Conservation (phyloP, 35 echinoderm and acorn worm genomes). For the Amphiura filiformis region DNA sequence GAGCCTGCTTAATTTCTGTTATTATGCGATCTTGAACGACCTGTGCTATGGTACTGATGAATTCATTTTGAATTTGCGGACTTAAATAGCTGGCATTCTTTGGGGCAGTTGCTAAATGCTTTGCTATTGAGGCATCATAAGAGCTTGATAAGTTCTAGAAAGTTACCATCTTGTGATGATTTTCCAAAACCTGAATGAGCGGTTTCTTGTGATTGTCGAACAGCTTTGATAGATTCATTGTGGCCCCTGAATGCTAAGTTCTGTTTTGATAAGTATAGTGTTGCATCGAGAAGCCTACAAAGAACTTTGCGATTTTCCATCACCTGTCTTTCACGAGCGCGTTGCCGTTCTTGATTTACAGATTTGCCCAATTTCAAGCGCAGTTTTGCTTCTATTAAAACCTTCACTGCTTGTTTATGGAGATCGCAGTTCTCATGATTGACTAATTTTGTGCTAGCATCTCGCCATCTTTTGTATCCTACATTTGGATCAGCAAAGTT, state of each 20-base stretch:
- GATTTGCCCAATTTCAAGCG: neutral
- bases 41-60: neutral
- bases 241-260: slow-evolving; percentile 27
- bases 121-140: neutral
- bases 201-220: neutral
- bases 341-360: neutral
- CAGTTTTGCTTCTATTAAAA: neutral
- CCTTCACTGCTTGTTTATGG: neutral
- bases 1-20: slow-evolving; percentile 1
- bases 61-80: slow-evolving; percentile 31
- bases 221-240: neutral
- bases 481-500: neutral
- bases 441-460: neutral
- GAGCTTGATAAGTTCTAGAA: neutral
- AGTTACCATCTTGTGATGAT: neutral
- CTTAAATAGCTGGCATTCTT: slow-evolving; percentile 10
- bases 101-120: slow-evolving; percentile 9
- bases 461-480: neutral
- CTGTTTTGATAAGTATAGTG: neutral
- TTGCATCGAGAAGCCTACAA: neutral
- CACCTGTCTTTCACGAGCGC: neutral
- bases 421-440: neutral
- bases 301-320: neutral
- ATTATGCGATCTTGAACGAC: neutral
- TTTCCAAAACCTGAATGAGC: no score